Base-by-base conservation (phyloP, 2,888 invertebrate species). In the Abrostola tripartita region DNA sequence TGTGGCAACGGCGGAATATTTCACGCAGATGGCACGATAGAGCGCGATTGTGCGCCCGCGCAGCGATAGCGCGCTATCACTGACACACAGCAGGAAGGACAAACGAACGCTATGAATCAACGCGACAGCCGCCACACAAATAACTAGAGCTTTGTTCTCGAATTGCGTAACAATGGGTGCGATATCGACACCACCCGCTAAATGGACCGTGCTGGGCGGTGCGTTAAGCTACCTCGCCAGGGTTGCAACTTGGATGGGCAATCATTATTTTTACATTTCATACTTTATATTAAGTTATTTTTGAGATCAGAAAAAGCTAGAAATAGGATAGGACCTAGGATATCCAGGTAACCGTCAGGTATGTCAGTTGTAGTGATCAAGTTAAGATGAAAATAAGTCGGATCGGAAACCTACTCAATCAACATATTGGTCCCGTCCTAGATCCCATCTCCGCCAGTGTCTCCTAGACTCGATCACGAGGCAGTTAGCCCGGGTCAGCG, bases 11-110 rank as follows among this genome's bases (percentile, higher is more conserved):
- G 85, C 79, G 88, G 92, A 91, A 89, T 92, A 93, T 92, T 92
- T 93, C 92, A 92, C 92, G 91, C 88, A 90, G 93, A 92, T 92
- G 90, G 86, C 84, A 86, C 89, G 93, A 93, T 93, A 91, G 87
- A 80, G 79, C 81, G 82, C 82, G 87, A 85, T 88, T 87, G 86
- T 85, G 88, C 81, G 88, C 89, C 85, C 79, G 84, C 84, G 81
- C 77, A 85, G 62, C 71, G 92, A 90, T 91, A 90, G 84, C 86
- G 86, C 90, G 81, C 83, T 78, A 83, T 82, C 85, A 81, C 71
- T 84, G 88, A 88, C 89, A 85, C 82, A 68, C 78, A 82, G 84
- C 87, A 86, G 90, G 90, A 89, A 90, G 88, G 87, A 85, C 88
- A 85, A 84, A 84, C 87, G 85, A 86, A 83, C 79, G 89, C 91